Evolutionary conservation across 2,113 vertebrate genomes (phyloP).

Genomic region (Casuarius casuarius): DNA sequence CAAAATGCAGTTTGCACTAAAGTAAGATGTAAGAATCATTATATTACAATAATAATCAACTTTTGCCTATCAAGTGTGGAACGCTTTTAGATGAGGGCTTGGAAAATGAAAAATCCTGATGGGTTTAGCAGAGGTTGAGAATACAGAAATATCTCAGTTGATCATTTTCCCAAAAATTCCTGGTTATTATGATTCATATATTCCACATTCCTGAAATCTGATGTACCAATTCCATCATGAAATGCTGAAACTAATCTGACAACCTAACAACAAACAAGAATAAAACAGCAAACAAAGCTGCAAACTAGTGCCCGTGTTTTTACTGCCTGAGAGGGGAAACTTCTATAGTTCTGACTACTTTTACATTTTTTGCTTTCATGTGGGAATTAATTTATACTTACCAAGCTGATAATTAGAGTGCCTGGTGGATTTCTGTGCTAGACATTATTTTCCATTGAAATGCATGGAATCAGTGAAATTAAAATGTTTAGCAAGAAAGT

Average conservation of each 20-base stretch:
- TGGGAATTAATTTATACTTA: not conserved
- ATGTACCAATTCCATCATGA: not conserved
- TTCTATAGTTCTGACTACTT: not conserved
- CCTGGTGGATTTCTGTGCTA: not conserved
- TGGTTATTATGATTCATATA: not conserved
- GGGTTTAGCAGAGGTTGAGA: fast-evolving
- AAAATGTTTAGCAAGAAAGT: not conserved
- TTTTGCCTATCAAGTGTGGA: not conserved
- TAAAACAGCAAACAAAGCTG: not conserved
- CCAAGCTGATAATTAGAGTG: not conserved
- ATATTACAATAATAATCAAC: not conserved
- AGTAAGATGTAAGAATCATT: not conserved
- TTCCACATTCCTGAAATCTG: not conserved
- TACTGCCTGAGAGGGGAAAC: not conserved
- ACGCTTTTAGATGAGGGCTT: not conserved
- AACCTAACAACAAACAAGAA: not conserved
- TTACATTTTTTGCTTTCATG: not conserved
- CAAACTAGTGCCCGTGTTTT: not conserved
- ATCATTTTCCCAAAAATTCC: not conserved
- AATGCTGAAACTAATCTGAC: not conserved
- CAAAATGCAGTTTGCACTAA: not conserved
- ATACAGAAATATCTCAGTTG: fast-evolving
- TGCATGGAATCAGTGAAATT: not conserved
- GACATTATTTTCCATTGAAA: not conserved
- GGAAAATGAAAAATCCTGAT: not conserved